Percentiles rank a stretch among this genome's conserved stretches.
Conservation (phyloP, 2,888 invertebrate species). For the Eupithecia centaureata region DNA sequence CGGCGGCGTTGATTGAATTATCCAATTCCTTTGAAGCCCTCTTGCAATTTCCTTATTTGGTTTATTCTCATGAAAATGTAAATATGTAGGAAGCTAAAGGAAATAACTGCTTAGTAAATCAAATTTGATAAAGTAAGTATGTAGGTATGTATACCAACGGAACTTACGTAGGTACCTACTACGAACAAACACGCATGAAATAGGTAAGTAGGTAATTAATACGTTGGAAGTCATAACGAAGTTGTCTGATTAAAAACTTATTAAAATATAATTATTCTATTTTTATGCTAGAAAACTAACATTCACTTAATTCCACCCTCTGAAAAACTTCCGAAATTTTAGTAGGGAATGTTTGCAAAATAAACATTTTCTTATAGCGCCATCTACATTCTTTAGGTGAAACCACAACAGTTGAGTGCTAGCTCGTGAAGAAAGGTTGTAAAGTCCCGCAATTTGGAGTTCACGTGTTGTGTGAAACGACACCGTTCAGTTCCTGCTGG, state of each 20-base stretch:
- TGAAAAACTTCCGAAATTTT: not conserved
- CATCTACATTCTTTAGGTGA: conserved; percentile 10
- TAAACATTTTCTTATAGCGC: conserved; percentile 20
- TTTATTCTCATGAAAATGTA: conserved; percentile 32
- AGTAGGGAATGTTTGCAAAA: not conserved
- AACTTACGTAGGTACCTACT: not conserved
- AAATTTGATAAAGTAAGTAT: not conserved
- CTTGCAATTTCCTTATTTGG: conserved; percentile 57
- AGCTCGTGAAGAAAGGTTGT: not conserved
- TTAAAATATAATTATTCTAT: not conserved
- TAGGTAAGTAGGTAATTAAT: too few relatives aligned
- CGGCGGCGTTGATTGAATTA: conserved; percentile 55
- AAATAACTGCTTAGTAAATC: not conserved
- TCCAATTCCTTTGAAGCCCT: conserved; percentile 47
- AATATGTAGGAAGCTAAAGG: not conserved
- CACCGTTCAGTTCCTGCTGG: not conserved
- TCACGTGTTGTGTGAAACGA: too few relatives aligned
- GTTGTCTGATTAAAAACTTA: too few relatives aligned
- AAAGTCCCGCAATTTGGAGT: not conserved
- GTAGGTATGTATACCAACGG: too few relatives aligned
- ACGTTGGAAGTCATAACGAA: not conserved
- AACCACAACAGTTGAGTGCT: conserved; percentile 10
- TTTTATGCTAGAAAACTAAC: not conserved
- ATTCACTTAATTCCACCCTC: not conserved
- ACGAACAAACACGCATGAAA: not conserved